Percentiles rank a stretch among this genome's conserved stretches.
Evolutionary conservation across 2,888 invertebrate genomes (phyloP).

Genomic region (Tupiocoris notatus): DNA sequence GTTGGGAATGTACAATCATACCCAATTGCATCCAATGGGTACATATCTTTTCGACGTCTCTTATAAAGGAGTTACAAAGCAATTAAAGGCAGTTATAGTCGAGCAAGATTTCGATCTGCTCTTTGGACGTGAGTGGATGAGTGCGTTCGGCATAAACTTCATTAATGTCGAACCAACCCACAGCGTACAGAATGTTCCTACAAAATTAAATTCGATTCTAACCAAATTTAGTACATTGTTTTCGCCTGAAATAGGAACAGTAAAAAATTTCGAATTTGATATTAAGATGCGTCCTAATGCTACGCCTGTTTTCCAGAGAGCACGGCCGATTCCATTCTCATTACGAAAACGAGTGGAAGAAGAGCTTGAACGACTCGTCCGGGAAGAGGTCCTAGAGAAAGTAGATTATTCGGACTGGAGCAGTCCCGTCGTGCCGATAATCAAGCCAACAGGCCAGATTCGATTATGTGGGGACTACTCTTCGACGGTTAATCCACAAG

Average conservation of each 20-base stretch:
- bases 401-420: conserved; percentile 26
- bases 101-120: background rate
- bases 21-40: conserved; percentile 1
- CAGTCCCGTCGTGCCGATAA: conserved; percentile 4
- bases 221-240: background rate
- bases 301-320: conserved; percentile 15
- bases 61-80: background rate
- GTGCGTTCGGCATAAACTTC: conserved; percentile 1
- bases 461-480: background rate
- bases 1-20: conserved; percentile 6
- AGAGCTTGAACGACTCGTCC: conserved; percentile 23
- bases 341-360: conserved; percentile 10
- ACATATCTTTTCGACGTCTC: background rate
- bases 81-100: background rate
- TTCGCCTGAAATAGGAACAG: background rate
- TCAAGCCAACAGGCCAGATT: background rate
- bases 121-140: conserved; percentile 16
- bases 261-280: conserved; percentile 4
- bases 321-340: conserved; percentile 16
- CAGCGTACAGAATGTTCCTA: background rate
- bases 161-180: background rate
- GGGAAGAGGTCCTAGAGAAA: conserved; percentile 25
- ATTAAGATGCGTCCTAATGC: background rate
- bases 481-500: background rate
- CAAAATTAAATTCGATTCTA: conserved; percentile 1